Percentiles rank a stretch among this genome's conserved stretches.
phyloP scores from a whole-genome alignment of 2,888 invertebrate genomes.

The Gordius sp. region DNA sequence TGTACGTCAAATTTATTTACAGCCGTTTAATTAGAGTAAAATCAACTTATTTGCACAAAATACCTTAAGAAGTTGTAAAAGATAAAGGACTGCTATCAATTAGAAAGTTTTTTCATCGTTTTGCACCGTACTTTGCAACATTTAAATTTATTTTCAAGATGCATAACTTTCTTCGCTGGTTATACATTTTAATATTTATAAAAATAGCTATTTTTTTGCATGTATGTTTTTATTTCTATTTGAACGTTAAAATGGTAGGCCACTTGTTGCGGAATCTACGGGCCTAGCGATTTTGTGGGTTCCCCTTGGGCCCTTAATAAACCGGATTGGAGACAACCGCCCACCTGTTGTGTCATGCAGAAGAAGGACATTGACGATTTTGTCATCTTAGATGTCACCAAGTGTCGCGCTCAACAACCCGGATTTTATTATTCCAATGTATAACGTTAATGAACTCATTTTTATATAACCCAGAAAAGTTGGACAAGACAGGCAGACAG shows the following conservation, averaged over 20 bases:
- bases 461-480: too few species aligned
- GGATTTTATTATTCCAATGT: neutral
- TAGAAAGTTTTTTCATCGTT: too few species aligned
- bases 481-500: too few species aligned
- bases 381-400: neutral
- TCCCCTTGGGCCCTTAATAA: neutral
- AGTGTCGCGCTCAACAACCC: neutral
- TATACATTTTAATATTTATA: neutral
- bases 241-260: neutral
- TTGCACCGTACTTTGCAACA: too few species aligned
- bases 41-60: too few species aligned
- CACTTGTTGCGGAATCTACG: constrained; percentile 10
- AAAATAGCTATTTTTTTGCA: neutral
- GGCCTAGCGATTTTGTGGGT: neutral
- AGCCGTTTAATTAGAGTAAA: too few species aligned
- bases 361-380: constrained; percentile 2
- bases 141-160: too few species aligned
- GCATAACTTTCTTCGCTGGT: too few species aligned
- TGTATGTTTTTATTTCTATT: neutral
- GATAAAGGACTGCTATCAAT: too few species aligned
- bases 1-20: too few species aligned
- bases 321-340: neutral
- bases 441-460: neutral
- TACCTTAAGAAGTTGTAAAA: too few species aligned
- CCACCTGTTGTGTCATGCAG: constrained; percentile 11